phyloP scores from a whole-genome alignment of 2,888 invertebrate genomes.

The Drosophila borealis region DNA sequence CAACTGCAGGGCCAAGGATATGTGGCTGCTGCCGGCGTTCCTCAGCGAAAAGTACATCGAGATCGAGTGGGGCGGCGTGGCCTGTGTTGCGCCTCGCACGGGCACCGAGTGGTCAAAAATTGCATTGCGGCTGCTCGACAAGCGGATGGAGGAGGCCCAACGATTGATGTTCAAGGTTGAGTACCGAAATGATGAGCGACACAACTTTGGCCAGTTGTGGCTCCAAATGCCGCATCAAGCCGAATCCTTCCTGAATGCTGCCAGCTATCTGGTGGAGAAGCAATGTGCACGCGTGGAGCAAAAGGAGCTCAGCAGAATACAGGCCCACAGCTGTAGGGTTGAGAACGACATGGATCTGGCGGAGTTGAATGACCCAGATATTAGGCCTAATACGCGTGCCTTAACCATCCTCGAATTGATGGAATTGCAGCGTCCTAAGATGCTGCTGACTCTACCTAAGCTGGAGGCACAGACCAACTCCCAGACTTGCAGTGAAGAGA shows the following conservation, averaged over 20 bases:
- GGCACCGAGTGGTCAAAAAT: constrained; percentile 32
- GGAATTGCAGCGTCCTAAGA: not conserved
- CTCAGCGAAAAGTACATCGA: not conserved
- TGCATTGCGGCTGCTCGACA: constrained; percentile 13
- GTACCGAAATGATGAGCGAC: accelerated
- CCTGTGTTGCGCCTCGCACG: constrained; percentile 18
- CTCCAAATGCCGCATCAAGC: not conserved
- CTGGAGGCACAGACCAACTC: not conserved
- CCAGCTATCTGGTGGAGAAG: constrained; percentile 12
- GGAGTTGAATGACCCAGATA: constrained; percentile 26
- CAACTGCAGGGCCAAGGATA: constrained; percentile 19
- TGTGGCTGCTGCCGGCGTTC: constrained; percentile 48
- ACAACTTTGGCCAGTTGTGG: constrained; percentile 38
- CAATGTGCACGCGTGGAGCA: constrained; percentile 1
- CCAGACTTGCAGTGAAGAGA: not conserved
- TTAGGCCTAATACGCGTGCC: not conserved
- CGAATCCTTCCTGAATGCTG: constrained; percentile 18
- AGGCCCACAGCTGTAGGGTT: accelerated
- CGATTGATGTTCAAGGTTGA: not conserved
- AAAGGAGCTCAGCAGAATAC: no score
- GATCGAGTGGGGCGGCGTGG: constrained; percentile 22
- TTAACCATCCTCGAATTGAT: constrained; percentile 28
- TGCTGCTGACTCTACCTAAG: not conserved
- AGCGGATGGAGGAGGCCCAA: constrained; percentile 13
- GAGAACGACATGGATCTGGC: not conserved